A percentile compares a stretch with the other conserved stretches of the same genome.
These are phyloP conservation scores for Psophia crepitans DNA, from an alignment of 2,113 vertebrate genomes.

Conservation along the genomic window DNA sequence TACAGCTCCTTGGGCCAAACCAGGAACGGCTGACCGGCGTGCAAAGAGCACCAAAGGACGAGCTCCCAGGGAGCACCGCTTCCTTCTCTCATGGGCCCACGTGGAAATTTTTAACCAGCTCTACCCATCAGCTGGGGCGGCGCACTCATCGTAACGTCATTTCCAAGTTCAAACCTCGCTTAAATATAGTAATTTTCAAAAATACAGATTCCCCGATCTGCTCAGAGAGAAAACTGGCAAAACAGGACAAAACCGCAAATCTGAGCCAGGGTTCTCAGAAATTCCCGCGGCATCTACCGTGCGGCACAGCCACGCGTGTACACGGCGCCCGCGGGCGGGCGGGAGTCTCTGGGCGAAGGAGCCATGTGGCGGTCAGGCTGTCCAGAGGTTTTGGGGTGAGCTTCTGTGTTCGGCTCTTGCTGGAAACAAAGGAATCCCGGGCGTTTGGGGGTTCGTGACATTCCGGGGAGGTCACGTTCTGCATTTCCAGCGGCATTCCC, in stretches of 20 bases:
- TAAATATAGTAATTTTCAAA: not conserved
- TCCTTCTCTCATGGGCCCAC: fast-evolving
- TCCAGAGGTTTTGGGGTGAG: fast-evolving
- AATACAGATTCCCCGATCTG: fast-evolving
- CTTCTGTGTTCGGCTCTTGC: fast-evolving
- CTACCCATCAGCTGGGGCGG: not conserved
- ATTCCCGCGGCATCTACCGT: fast-evolving
- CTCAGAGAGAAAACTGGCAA: not conserved
- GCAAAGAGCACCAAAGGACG: not conserved
- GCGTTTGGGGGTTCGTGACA: fast-evolving
- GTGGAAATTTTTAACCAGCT: not conserved
- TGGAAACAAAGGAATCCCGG: not conserved
- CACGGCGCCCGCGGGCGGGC: no score
- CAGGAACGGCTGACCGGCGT: fast-evolving
- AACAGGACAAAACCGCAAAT: not conserved
- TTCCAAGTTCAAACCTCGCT: not conserved
- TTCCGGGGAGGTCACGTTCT: fast-evolving
- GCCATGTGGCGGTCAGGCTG: fast-evolving
- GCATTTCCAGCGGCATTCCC: not conserved
- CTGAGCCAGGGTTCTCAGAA: not conserved
- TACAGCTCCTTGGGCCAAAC: not conserved
- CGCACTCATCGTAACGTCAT: fast-evolving
- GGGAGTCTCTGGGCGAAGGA: not conserved
- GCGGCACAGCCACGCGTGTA: fast-evolving
- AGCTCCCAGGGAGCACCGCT: fast-evolving